Percentiles rank a stretch among this genome's conserved stretches.
These are phyloP conservation scores for Oxyteleia sp. DNA, from an alignment of 2,888 invertebrate genomes.

Conservation along the genomic window DNA sequence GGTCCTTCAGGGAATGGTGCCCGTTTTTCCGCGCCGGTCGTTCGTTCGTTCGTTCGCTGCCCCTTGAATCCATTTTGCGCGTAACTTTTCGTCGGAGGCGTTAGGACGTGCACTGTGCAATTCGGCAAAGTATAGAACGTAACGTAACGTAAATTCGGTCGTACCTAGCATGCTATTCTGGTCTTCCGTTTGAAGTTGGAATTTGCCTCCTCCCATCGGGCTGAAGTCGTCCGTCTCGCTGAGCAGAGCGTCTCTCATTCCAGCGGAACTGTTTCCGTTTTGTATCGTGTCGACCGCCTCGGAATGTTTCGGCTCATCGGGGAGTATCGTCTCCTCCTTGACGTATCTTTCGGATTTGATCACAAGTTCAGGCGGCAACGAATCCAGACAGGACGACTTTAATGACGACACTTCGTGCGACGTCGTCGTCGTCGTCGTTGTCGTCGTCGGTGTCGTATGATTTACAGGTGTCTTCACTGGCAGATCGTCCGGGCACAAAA, in stretches of 20 bases:
- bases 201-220: conserved; percentile 91
- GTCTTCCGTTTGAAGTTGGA: conserved; percentile 92
- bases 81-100: conserved; percentile 30
- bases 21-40: conserved; percentile 19
- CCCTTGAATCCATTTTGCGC: conserved; percentile 24
- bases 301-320: conserved; percentile 72
- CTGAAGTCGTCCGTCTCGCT: conserved; percentile 93
- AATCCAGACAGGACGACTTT: conserved; percentile 70
- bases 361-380: conserved; percentile 81
- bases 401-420: conserved; percentile 73
- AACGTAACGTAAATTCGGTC: conserved; percentile 60
- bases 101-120: conserved; percentile 30
- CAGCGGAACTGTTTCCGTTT: conserved; percentile 78
- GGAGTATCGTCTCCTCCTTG: conserved; percentile 75
- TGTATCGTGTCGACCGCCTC: conserved; percentile 57
- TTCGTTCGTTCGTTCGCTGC: conserved; percentile 15
- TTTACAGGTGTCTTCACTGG: conserved; percentile 79
- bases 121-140: conserved; percentile 55
- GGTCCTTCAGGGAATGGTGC: conserved; percentile 89
- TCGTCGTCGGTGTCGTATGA: conserved; percentile 72
- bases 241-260: conserved; percentile 91
- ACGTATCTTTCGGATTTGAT: conserved; percentile 79
- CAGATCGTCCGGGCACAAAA: conserved; percentile 94
- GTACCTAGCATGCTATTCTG: conserved; percentile 88
- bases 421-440: conserved; percentile 69